Evolutionary conservation across 2,113 vertebrate species (phyloP), one percentile per base, ranked within the genome.

Genomic region (Psephotus haematonotus): DNA sequence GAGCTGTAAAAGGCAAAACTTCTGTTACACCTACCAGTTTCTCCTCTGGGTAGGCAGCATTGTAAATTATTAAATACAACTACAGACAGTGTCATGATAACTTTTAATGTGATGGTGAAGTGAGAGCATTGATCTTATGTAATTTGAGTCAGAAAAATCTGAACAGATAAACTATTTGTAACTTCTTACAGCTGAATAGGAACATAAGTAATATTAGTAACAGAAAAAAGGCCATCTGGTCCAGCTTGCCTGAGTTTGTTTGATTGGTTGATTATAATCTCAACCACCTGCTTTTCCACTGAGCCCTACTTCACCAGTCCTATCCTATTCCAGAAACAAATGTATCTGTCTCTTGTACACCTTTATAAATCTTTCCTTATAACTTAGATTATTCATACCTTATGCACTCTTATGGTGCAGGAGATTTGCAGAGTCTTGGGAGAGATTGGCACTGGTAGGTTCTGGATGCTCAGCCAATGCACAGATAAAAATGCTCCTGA

Each of bases 71-170:
- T 95, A 97, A 93, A 92, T 81, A 90, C 67, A 95, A 79, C 90
- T 95, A 94, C 75, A 89, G 92, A 93, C 93, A 96, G 75, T 92
- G 82, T 94, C 86, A 75, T 95, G 94, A 96, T 97, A 96, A 95
- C 86, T 92, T 95, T 96, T 96, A 95, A 96, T 94, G 94, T 90
- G 92, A 95, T 44, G 62, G 91, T 81, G 84, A 96, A 97, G 81
- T 97, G 93, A 95, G 94, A 96, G 91, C 92, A 95, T 90, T 97
- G 95, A 97, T 97, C 82, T 96, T 96, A 90, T 77, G 96, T 96
- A 96, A 97, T 96, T 89, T 94, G 94, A 97, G 95, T 95, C 93
- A 94, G 85, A 92, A 97, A 95, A 95, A 91, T 75, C 80, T 92
- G 92, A 96, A 75, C 96, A 96, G 88, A 92, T 97, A 97, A 97